Percentiles rank a stretch among this genome's conserved stretches.
phyloP scores from a whole-genome alignment of 2,888 invertebrate species.

The Agrotis puta region DNA sequence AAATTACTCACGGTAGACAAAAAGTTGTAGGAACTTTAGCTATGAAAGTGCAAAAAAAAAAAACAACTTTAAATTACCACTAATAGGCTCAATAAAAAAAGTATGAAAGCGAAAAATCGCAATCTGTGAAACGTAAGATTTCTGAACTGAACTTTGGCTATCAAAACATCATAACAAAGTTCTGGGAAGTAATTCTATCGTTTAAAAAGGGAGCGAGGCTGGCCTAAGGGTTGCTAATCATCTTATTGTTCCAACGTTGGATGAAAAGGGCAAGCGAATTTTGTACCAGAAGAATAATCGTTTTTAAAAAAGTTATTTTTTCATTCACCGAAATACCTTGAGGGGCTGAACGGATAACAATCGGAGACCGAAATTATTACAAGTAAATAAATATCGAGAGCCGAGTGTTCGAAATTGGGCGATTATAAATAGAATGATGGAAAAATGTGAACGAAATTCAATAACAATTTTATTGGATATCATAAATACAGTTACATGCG shows the following conservation, averaged over 20 bases:
- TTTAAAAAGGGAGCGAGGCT: slow-evolving; percentile 72
- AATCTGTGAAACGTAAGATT: slow-evolving; percentile 67
- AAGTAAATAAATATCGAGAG: slow-evolving; percentile 48
- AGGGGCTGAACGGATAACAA: slow-evolving; percentile 53
- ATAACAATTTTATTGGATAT: slow-evolving; percentile 25
- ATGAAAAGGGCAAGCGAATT: slow-evolving; percentile 71
- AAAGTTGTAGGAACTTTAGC: slow-evolving; percentile 42
- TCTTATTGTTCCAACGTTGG: slow-evolving; percentile 77
- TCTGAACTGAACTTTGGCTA: slow-evolving; percentile 69
- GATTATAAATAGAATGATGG: slow-evolving; percentile 33
- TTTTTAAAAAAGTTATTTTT: slow-evolving; percentile 56
- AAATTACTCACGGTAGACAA: slow-evolving; percentile 39
- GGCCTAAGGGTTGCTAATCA: slow-evolving; percentile 81
- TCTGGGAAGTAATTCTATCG: slow-evolving; percentile 77
- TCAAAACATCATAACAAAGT: slow-evolving; percentile 78
- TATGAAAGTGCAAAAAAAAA: slow-evolving; percentile 53
- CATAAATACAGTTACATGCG: slow-evolving; percentile 15
- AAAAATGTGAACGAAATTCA: slow-evolving; percentile 36
- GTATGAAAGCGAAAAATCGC: slow-evolving; percentile 63
- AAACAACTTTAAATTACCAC: slow-evolving; percentile 63
- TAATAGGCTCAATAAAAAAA: slow-evolving; percentile 69
- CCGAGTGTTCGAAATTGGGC: slow-evolving; percentile 19
- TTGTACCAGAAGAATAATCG: slow-evolving; percentile 68
- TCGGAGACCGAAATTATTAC: slow-evolving; percentile 42
- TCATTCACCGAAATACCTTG: slow-evolving; percentile 52